phyloP scores from a whole-genome alignment of 2,113 vertebrate species.

The Perognathus longimembris region DNA sequence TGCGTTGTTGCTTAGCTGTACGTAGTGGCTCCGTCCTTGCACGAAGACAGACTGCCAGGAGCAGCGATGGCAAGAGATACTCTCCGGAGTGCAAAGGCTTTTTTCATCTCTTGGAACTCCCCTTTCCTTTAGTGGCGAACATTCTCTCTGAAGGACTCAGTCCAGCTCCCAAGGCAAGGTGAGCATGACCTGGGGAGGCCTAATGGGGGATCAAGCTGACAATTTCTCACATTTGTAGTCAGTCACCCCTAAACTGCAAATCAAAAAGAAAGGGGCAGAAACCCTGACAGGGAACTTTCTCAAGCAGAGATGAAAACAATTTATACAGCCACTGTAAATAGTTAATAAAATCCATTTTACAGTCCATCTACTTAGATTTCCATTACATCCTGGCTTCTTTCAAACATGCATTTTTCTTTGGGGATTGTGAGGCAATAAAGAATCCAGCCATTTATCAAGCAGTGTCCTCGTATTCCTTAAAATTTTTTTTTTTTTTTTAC shows the following conservation, averaged over 20 bases:
- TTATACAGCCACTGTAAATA: conserved; percentile 74
- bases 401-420: conserved; percentile 73
- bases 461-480: conserved; percentile 39
- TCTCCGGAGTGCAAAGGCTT: background rate
- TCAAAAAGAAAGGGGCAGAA: background rate
- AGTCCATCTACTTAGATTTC: conserved; percentile 73
- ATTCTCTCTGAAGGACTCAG: background rate
- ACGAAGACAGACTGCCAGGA: background rate
- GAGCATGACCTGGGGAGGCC: background rate
- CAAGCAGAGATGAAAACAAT: conserved; percentile 60
- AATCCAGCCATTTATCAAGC: conserved; percentile 77
- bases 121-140: background rate
- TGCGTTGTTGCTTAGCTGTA: background rate
- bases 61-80: background rate
- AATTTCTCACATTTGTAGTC: background rate
- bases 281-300: conserved; percentile 45
- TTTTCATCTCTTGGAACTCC: background rate
- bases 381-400: conserved; percentile 75
- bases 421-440: conserved; percentile 59
- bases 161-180: background rate
- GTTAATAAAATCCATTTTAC: conserved; percentile 73
- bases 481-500: conserved; percentile 45
- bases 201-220: background rate
- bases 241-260: background rate
- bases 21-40: background rate